These are phyloP conservation scores for Heterochromis multidens DNA, from an alignment of 2,113 vertebrate genomes.

Conservation along the genomic window DNA sequence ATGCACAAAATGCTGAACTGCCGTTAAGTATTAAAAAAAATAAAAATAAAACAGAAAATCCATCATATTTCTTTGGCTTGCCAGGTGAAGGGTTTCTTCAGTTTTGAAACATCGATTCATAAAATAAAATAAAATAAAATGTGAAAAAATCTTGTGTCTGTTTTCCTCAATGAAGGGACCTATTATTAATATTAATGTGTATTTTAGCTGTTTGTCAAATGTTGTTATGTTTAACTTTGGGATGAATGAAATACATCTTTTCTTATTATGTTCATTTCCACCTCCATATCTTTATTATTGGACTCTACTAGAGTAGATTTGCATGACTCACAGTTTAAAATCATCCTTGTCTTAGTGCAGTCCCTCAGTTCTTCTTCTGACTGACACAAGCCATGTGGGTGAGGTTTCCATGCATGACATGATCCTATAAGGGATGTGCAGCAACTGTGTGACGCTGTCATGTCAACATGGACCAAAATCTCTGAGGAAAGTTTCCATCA, in stretches of 20 bases:
- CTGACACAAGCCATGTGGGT: no score
- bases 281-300: no score
- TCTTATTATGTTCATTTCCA: no score
- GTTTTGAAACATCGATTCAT: background rate
- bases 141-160: background rate
- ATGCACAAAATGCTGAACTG: conserved; percentile 11
- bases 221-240: background rate
- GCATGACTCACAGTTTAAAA: background rate
- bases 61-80: background rate
- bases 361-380: background rate
- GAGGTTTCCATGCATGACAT: no score
- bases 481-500: background rate
- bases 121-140: background rate
- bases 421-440: no score
- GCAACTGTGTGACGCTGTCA: background rate
- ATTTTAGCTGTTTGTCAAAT: background rate
- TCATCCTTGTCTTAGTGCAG: background rate
- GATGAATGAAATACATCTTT: no score
- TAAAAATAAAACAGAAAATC: background rate
- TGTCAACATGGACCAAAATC: background rate
- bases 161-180: background rate
- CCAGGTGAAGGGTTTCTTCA: background rate
- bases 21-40: background rate
- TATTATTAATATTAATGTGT: background rate
- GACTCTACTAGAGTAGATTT: no score